Conservation (phyloP, 2,888 invertebrate genomes). For the Uropetala carovei region DNA sequence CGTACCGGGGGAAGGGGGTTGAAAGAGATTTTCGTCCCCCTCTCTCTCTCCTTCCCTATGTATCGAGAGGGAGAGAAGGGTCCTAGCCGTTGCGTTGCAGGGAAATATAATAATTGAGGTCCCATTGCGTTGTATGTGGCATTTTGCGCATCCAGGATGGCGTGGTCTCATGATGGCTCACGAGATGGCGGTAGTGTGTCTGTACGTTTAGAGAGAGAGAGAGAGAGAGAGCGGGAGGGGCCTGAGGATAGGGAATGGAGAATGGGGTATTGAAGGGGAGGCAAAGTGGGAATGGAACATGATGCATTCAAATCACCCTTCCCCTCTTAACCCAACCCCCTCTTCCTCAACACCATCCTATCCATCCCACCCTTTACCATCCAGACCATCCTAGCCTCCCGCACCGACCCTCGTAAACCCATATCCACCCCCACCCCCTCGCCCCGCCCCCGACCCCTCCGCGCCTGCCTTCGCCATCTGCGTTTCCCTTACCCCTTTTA, state of each 20-base stretch:
- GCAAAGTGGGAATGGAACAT: conserved; percentile 36
- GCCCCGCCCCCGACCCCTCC: neutral
- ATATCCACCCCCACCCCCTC: neutral
- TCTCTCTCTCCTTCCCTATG: conserved; percentile 7
- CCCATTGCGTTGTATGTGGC: neutral
- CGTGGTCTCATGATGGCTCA: conserved; percentile 27
- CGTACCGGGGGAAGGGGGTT: neutral
- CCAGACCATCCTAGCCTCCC: conserved; percentile 57
- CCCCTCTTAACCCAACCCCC: neutral
- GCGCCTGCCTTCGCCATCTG: conserved; percentile 35
- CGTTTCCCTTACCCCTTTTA: conserved; percentile 40
- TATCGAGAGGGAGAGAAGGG: neutral
- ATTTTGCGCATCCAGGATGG: conserved; percentile 28
- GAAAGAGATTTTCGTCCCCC: neutral
- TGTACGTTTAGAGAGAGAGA: conserved; percentile 14
- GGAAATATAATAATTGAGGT: conserved; percentile 52
- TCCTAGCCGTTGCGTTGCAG: neutral
- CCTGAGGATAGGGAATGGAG: neutral
- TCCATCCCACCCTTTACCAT: conserved; percentile 18
- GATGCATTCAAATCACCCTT: conserved; percentile 62
- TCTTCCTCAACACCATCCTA: neutral
- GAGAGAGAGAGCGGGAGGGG: neutral
- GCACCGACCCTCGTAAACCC: conserved; percentile 55
- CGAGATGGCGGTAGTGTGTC: conserved; percentile 47
- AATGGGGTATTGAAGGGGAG: neutral